A percentile compares a stretch with the other conserved stretches of the same genome.
Conservation (phyloP, 2,113 vertebrate genomes). For the Phalacrocorax brasilianus region DNA sequence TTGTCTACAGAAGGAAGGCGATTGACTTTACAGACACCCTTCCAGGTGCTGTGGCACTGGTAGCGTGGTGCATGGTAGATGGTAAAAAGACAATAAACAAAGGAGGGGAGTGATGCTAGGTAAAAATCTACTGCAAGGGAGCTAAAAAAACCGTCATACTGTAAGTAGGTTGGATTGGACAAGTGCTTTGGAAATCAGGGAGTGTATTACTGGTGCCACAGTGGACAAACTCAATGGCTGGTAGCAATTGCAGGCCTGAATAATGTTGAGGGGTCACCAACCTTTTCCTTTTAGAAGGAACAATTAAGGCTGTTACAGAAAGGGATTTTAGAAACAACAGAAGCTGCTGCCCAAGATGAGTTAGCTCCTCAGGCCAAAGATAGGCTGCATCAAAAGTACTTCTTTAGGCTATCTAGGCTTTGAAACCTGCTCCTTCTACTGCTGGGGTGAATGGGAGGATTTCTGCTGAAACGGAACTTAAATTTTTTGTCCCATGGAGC, state of each 20-base stretch:
- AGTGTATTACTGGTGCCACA: background rate
- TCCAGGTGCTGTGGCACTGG: background rate
- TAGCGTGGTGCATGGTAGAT: background rate
- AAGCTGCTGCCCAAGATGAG: background rate
- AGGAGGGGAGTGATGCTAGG: background rate
- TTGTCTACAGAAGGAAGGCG: slow-evolving; percentile 5
- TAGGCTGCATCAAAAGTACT: background rate
- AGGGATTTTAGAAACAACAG: background rate
- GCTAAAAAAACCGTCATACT: background rate
- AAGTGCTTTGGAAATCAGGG: background rate
- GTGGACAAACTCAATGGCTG: background rate
- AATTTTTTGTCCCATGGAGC: background rate
- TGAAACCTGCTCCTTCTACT: background rate
- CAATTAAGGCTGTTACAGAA: background rate
- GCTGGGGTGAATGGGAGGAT: background rate
- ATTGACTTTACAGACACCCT: slow-evolving; percentile 7
- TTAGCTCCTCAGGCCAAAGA: background rate
- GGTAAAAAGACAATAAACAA: background rate
- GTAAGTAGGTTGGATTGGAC: background rate
- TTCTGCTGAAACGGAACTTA: background rate
- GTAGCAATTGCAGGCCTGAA: background rate
- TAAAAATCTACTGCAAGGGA: background rate
- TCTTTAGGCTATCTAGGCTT: background rate
- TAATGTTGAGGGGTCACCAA: background rate
- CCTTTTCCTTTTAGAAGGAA: background rate